phyloP scores from a whole-genome alignment of 2,113 vertebrate genomes.

The Oryzias javanicus region DNA sequence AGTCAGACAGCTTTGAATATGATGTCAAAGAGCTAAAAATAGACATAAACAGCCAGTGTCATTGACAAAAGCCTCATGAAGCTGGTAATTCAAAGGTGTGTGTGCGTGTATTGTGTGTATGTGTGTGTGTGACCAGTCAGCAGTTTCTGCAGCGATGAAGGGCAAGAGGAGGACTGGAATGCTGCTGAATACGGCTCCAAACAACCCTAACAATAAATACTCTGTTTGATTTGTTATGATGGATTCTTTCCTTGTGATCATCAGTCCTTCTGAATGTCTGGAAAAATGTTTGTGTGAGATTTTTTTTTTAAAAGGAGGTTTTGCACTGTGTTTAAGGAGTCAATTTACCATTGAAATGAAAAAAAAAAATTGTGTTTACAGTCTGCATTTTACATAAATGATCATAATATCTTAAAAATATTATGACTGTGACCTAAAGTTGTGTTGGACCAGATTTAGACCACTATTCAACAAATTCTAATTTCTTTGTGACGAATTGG shows the following conservation, averaged over 20 bases:
- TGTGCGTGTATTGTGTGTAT: slow-evolving; percentile 1
- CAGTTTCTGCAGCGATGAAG: slow-evolving; percentile 34
- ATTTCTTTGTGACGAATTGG: slow-evolving; percentile 39
- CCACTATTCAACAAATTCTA: slow-evolving; percentile 26
- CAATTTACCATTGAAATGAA: too few species aligned
- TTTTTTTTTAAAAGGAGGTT: not conserved
- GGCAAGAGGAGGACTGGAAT: slow-evolving; percentile 58
- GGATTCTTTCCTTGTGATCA: slow-evolving; percentile 33
- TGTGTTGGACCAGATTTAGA: slow-evolving; percentile 11
- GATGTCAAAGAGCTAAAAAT: not conserved
- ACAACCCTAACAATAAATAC: slow-evolving; percentile 43
- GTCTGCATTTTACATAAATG: slow-evolving; percentile 7
- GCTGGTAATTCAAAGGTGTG: not conserved
- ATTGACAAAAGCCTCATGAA: not conserved
- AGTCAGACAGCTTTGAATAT: not conserved
- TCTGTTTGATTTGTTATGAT: slow-evolving; percentile 47
- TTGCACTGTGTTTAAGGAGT: not conserved
- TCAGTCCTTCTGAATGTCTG: slow-evolving; percentile 21
- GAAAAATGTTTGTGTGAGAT: not conserved
- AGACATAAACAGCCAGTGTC: not conserved
- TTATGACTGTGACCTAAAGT: not conserved
- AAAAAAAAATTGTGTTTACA: slow-evolving; percentile 8
- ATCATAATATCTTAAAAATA: not conserved
- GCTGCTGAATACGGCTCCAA: slow-evolving; percentile 32
- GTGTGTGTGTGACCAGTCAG: slow-evolving; percentile 3